A percentile compares a stretch with the other conserved stretches of the same genome.
Evolutionary conservation across 2,888 invertebrate genomes (phyloP).

Genomic region (Drosophila fungiperda): DNA sequence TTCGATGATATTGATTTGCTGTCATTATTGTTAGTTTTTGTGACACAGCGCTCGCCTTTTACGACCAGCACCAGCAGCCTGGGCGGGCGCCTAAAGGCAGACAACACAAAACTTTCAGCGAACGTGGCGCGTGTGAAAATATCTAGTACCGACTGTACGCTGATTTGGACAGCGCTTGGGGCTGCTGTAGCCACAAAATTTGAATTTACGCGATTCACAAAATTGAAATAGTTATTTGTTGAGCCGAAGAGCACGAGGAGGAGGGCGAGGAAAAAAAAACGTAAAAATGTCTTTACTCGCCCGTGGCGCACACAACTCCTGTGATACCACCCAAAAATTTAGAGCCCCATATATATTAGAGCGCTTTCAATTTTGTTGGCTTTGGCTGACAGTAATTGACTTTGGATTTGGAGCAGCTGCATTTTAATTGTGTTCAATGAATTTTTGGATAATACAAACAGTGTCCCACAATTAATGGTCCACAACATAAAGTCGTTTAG

Average conservation of each 20-base stretch:
- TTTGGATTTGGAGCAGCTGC: constrained; percentile 67
- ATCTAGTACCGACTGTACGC: constrained; percentile 27
- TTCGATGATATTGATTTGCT: constrained; percentile 76
- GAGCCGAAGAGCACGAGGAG: constrained; percentile 22
- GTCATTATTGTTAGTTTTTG: constrained; percentile 77
- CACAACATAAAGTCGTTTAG: constrained; percentile 25
- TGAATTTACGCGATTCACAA: constrained; percentile 73
- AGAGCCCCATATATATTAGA: constrained; percentile 16
- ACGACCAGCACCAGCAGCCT: constrained; percentile 14
- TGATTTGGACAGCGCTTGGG: constrained; percentile 31
- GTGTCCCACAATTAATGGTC: constrained; percentile 20
- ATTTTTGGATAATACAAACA: constrained; percentile 21
- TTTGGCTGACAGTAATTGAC: constrained; percentile 57
- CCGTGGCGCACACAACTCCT: constrained; percentile 11
- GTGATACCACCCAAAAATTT: constrained; percentile 16
- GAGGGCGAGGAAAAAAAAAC: constrained; percentile 24
- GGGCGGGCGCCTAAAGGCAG: constrained; percentile 42
- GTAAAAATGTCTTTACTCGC: constrained; percentile 26
- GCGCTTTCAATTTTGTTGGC: constrained; percentile 37
- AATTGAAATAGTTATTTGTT: constrained; percentile 79
- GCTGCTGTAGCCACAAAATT: constrained; percentile 60
- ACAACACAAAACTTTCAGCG: constrained; percentile 43
- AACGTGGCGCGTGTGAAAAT: constrained; percentile 56
- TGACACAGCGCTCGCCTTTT: constrained; percentile 34
- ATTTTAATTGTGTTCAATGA: constrained; percentile 66